Conservation (phyloP, 2,113 vertebrate species). For the Saguinus midas region DNA sequence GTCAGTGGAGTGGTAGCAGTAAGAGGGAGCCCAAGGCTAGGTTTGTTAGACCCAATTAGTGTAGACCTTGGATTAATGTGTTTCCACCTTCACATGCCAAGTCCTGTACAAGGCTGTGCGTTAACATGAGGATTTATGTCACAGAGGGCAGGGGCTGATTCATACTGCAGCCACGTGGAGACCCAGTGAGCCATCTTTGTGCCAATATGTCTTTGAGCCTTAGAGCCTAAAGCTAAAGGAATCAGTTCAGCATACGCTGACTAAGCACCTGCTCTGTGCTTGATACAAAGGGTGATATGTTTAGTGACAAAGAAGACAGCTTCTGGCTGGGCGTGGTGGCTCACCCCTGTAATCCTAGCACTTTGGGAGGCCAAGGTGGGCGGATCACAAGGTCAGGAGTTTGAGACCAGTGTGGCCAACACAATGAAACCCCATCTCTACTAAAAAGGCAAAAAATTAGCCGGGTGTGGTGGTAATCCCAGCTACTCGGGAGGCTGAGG, state of each 20-base stretch:
- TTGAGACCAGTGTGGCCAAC: too few relatives aligned
- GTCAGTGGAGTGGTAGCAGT: neutral
- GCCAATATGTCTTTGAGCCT: neutral
- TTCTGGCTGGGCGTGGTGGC: too few relatives aligned
- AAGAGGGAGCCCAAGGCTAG: constrained; percentile 8
- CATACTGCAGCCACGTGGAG: neutral
- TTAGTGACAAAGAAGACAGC: neutral
- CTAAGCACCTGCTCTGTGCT: neutral
- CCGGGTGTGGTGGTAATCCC: too few relatives aligned
- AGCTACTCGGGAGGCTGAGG: too few relatives aligned
- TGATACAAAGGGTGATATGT: neutral
- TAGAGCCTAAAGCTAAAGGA: neutral
- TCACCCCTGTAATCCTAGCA: too few relatives aligned
- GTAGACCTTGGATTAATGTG: constrained; percentile 40
- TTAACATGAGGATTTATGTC: neutral
- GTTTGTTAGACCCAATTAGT: constrained; percentile 47
- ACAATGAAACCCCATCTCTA: too few relatives aligned
- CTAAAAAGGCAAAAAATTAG: too few relatives aligned
- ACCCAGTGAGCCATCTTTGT: neutral
- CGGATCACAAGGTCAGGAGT: too few relatives aligned
- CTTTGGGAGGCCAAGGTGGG: too few relatives aligned
- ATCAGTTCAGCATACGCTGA: rapidly evolving
- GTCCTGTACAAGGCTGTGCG: neutral
- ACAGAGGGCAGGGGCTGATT: neutral
- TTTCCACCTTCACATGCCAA: neutral